Percentiles rank a stretch among this genome's conserved stretches.
These are phyloP conservation scores for Habropoda laboriosa DNA, from an alignment of 1,140 invertebrate species.

Conservation along the genomic window DNA sequence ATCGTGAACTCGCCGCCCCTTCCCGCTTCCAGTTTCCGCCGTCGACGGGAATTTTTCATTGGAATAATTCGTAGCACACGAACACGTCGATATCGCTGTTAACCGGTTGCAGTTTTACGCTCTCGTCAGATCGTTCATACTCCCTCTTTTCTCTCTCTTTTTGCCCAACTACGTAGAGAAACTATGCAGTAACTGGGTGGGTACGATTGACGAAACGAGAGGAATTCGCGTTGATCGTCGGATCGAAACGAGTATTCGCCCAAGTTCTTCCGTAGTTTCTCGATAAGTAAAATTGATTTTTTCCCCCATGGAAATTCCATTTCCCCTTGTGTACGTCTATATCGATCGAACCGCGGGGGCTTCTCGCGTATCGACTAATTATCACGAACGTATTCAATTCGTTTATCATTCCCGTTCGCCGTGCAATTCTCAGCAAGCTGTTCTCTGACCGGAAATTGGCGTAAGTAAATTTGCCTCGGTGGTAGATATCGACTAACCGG, in stretches of 20 bases:
- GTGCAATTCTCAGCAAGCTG: constrained; percentile 14
- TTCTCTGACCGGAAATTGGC: constrained; percentile 54
- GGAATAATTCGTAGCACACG: not conserved
- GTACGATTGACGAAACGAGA: not conserved
- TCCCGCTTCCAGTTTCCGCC: not conserved
- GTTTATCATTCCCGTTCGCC: constrained; percentile 48
- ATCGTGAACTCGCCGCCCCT: not conserved
- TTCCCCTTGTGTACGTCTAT: not conserved
- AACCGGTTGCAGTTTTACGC: not conserved
- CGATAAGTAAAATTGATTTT: not conserved
- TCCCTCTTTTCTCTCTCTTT: not conserved
- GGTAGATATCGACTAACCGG: constrained; percentile 31
- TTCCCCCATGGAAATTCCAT: constrained; percentile 12
- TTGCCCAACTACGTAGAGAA: too few relatives aligned
- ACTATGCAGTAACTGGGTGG: not conserved
- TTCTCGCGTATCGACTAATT: constrained; percentile 39
- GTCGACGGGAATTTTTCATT: not conserved
- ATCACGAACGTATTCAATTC: constrained; percentile 43
- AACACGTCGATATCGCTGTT: not conserved
- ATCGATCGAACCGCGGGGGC: not conserved
- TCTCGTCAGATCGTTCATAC: not conserved
- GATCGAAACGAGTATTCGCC: not conserved
- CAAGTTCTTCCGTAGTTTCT: not conserved
- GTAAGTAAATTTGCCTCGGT: constrained; percentile 52
- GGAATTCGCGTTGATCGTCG: not conserved